Evolutionary conservation across 2,888 invertebrate species (phyloP).

Genomic region (Aporophyla nigra): DNA sequence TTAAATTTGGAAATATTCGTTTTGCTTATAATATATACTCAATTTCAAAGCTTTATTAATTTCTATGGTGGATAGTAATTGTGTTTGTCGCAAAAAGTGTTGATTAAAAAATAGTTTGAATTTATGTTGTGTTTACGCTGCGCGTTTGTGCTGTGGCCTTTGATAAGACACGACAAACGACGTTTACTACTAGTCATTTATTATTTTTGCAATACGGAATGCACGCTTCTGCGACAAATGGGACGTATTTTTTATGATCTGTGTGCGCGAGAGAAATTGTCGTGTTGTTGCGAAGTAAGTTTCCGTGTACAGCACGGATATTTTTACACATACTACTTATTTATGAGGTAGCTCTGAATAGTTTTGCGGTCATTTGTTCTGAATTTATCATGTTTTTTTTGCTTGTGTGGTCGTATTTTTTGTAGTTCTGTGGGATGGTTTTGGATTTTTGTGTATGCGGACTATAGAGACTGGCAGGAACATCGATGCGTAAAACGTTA

Average conservation of each 20-base stretch:
- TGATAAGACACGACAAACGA: conserved; percentile 62
- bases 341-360: conserved; percentile 2
- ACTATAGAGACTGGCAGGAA: no score
- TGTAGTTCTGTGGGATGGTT: no score
- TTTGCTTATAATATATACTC: neutral
- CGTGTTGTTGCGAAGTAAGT: conserved; percentile 9
- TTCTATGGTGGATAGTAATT: no score
- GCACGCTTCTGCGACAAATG: conserved; percentile 59
- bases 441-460: no score
- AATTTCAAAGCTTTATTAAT: neutral
- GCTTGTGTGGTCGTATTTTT: neutral
- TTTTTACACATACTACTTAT: conserved; percentile 15
- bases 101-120: neutral
- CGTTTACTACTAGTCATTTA: conserved; percentile 61
- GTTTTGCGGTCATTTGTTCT: conserved; percentile 10
- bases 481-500: no score
- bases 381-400: neutral
- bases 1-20: neutral
- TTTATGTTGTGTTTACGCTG: no score
- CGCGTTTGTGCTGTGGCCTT: neutral
- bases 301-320: conserved; percentile 1
- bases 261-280: neutral
- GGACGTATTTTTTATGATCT: conserved; percentile 50
- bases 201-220: conserved; percentile 69
- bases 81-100: no score